Percentiles rank a stretch among this genome's conserved stretches.
Conservation (phyloP, 2,113 vertebrate genomes). For the Prochilodus magdalenae region DNA sequence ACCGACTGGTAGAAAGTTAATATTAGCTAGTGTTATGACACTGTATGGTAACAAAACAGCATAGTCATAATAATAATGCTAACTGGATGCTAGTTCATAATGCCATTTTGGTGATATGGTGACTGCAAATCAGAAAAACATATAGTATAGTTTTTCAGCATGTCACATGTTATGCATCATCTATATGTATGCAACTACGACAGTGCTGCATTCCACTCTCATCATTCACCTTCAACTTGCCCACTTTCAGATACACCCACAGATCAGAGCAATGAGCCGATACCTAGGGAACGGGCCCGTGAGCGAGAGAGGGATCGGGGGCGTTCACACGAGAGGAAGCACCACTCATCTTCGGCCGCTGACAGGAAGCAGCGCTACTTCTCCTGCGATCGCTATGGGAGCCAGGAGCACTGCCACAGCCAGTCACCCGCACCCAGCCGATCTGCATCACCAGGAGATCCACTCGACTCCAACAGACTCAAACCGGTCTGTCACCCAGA, state of each 20-base stretch:
- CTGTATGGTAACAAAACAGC: no score
- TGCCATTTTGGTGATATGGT: no score
- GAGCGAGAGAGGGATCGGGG: constrained; percentile 90
- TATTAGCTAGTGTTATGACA: no score
- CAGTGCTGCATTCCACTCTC: no score
- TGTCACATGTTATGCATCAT: no score
- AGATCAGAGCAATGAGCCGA: constrained; percentile 67
- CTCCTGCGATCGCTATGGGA: constrained; percentile 92
- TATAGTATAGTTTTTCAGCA: no score
- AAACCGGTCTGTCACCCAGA: constrained; percentile 80
- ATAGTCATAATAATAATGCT: no score
- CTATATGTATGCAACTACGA: no score
- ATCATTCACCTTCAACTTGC: not conserved
- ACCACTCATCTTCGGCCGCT: constrained; percentile 84
- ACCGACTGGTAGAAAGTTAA: no score
- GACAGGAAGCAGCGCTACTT: constrained; percentile 94
- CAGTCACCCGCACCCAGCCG: constrained; percentile 85
- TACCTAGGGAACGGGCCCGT: constrained; percentile 80
- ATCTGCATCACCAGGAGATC: constrained; percentile 85
- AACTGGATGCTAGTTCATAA: no score
- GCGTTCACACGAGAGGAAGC: constrained; percentile 91
- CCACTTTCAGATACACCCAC: constrained; percentile 56
- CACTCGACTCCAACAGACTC: constrained; percentile 76
- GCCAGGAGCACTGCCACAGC: constrained; percentile 83
- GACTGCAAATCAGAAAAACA: no score